Percentiles rank a stretch among this genome's conserved stretches.
Conservation (phyloP, 2,888 invertebrate genomes). For the Drosophila engyochracea region DNA sequence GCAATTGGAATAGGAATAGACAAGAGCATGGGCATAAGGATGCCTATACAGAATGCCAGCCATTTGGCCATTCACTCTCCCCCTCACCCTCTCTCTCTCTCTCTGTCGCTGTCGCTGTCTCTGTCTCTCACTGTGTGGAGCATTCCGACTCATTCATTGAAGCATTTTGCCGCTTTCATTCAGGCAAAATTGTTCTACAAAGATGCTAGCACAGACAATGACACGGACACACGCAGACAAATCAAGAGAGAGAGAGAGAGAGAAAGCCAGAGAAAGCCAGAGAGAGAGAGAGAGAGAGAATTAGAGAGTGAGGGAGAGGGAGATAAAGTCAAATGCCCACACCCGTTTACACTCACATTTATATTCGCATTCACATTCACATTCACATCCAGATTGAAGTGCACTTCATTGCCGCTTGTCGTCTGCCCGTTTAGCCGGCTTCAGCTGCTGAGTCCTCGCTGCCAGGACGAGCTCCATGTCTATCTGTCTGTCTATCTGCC, state of each 20-base stretch:
- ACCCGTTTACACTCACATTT: conserved; percentile 64
- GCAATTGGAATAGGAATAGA: conserved; percentile 17
- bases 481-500: not conserved
- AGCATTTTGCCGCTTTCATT: conserved; percentile 77
- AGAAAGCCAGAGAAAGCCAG: no score
- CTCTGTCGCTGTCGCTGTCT: not conserved
- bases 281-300: not conserved
- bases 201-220: conserved; percentile 63
- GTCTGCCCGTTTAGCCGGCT: conserved; percentile 50
- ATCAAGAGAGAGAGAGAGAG: conserved; percentile 8
- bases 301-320: conserved; percentile 16
- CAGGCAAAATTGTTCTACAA: conserved; percentile 76
- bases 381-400: conserved; percentile 68
- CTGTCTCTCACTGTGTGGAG: not conserved
- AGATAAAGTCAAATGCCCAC: conserved; percentile 48
- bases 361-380: conserved; percentile 36
- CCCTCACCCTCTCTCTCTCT: not conserved
- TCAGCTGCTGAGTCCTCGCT: conserved; percentile 29
- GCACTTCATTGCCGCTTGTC: conserved; percentile 77
- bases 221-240: conserved; percentile 29
- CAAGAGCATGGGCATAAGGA: not conserved
- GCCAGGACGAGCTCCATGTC: conserved; percentile 22
- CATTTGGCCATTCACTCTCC: conserved; percentile 19
- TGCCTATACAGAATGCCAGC: conserved; percentile 8
- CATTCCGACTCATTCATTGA: conserved; percentile 63